A percentile compares a stretch with the other conserved stretches of the same genome.
These are phyloP conservation scores for Cryptophagus acutangulus DNA, from an alignment of 2,888 invertebrate species.

Conservation along the genomic window DNA sequence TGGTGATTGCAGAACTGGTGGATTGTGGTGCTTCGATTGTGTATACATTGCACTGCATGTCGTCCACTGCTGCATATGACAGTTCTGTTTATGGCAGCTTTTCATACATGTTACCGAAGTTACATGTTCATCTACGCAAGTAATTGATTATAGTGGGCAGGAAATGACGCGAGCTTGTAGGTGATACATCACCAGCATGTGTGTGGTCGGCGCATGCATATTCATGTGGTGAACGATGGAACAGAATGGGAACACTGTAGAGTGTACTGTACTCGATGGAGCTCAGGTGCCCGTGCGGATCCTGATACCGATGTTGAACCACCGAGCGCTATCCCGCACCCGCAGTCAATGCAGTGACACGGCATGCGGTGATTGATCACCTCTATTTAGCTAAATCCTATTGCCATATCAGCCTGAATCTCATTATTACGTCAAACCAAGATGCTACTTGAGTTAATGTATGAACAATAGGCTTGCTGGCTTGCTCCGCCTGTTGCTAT, in stretches of 20 bases:
- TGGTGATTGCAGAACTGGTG: background rate
- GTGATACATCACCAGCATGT: slow-evolving; percentile 43
- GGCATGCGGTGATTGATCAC: slow-evolving; percentile 47
- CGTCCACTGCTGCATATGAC: slow-evolving; percentile 31
- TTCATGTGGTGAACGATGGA: slow-evolving; percentile 38
- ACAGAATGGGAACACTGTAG: slow-evolving; percentile 2
- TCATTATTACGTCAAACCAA: slow-evolving; percentile 51
- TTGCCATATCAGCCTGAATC: slow-evolving; percentile 49
- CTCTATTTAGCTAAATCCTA: slow-evolving; percentile 47
- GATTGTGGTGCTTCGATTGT: background rate
- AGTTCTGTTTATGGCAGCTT: slow-evolving; percentile 44
- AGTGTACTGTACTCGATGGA: slow-evolving; percentile 30
- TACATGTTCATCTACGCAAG: slow-evolving; percentile 49
- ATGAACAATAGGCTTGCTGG: slow-evolving; percentile 46
- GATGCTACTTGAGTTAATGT: slow-evolving; percentile 50
- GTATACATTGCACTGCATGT: slow-evolving; percentile 9
- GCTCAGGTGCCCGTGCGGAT: slow-evolving; percentile 45
- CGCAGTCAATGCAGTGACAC: slow-evolving; percentile 44
- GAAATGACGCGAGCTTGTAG: slow-evolving; percentile 43
- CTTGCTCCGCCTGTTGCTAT: slow-evolving; percentile 48
- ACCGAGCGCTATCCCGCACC: slow-evolving; percentile 38
- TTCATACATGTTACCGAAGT: slow-evolving; percentile 48
- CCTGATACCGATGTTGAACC: too few relatives aligned
- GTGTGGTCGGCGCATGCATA: slow-evolving; percentile 44
- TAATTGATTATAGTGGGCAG: slow-evolving; percentile 49